These are phyloP conservation scores for Pangasius krempfi DNA, from an alignment of 2,797 vertebrate genomes.

Conservation along the genomic window DNA sequence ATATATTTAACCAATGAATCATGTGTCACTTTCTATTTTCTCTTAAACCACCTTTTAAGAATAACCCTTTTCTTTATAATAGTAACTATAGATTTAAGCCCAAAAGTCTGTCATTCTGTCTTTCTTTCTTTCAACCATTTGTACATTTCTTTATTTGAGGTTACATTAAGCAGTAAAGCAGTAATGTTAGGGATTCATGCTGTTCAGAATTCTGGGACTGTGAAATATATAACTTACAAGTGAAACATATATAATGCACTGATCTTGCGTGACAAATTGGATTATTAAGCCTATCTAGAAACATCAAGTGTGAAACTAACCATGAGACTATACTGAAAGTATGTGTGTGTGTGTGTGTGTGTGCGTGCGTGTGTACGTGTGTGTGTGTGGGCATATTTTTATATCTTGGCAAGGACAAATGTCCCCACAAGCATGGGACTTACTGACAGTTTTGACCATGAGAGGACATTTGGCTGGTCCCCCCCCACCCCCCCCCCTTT, in stretches of 20 bases:
- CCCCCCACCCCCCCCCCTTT: rapidly evolving
- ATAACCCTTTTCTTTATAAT: neutral
- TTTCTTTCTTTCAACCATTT: conserved; percentile 4
- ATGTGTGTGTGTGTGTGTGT: conserved; percentile 28
- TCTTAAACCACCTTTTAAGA: neutral
- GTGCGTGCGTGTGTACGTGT: conserved; percentile 23
- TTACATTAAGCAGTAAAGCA: conserved; percentile 20
- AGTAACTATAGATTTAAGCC: neutral
- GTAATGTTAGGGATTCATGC: conserved; percentile 17
- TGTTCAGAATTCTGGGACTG: conserved; percentile 28
- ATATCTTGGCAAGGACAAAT: neutral
- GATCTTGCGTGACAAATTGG: conserved; percentile 47
- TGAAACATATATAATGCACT: conserved; percentile 41
- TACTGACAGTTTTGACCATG: neutral
- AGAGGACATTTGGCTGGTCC: neutral
- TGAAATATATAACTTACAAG: conserved; percentile 37
- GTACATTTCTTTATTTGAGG: neutral
- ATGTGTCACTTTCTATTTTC: neutral
- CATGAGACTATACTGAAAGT: conserved; percentile 36
- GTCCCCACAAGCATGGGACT: neutral
- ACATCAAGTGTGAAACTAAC: conserved; percentile 37
- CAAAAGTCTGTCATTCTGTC: neutral
- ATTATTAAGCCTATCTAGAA: conserved; percentile 48
- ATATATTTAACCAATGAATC: neutral
- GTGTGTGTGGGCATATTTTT: neutral